Evolutionary conservation across 1,140 invertebrate genomes (phyloP).

Genomic region (Monochamus saltuarius): DNA sequence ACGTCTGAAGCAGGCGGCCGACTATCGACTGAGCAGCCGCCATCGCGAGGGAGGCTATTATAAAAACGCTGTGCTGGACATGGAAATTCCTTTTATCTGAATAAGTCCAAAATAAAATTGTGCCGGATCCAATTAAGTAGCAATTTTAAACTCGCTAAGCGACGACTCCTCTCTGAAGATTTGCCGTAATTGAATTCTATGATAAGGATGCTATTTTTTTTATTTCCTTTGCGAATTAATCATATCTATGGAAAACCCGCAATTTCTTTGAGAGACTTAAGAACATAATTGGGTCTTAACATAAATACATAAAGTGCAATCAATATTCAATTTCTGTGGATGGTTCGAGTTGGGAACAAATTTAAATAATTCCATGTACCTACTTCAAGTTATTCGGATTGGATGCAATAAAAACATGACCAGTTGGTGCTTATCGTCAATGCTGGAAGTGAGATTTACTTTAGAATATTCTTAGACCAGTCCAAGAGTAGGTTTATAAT

Average conservation of each 20-base stretch:
- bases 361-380: neutral
- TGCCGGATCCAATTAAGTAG: constrained; percentile 35
- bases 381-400: too few species aligned
- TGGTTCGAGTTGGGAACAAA: neutral
- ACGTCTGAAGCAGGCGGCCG: too few species aligned
- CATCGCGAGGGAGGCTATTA: constrained; percentile 9
- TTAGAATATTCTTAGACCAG: too few species aligned
- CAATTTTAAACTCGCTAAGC: constrained; percentile 29
- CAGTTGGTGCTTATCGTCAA: too few species aligned
- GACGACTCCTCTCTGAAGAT: constrained; percentile 22
- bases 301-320: constrained; percentile 10
- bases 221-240: neutral
- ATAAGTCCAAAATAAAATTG: constrained; percentile 32
- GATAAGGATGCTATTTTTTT: constrained; percentile 29
- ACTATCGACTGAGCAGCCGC: too few species aligned
- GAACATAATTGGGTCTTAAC: neutral
- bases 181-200: constrained; percentile 35
- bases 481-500: too few species aligned
- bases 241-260: too few species aligned
- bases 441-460: too few species aligned
- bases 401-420: neutral
- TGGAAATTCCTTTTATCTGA: constrained; percentile 27
- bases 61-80: constrained; percentile 30
- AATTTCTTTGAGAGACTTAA: too few species aligned
- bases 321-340: constrained; percentile 7